Percentiles rank a stretch among this genome's conserved stretches.
phyloP scores from a whole-genome alignment of 2,113 vertebrate species.

The Falco punctatus region DNA sequence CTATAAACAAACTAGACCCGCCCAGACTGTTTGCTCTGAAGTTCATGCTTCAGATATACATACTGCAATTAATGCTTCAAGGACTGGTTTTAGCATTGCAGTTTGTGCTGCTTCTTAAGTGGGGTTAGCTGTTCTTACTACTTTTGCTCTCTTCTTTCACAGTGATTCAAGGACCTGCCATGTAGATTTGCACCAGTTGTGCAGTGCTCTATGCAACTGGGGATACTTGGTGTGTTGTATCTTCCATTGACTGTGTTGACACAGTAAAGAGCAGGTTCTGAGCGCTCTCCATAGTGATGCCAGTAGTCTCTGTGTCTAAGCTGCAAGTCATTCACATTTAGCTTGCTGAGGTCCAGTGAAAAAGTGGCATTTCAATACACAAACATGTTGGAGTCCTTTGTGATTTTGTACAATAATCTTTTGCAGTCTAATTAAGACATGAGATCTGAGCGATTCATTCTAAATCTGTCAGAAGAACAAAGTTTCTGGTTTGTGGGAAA shows the following conservation, averaged over 20 bases:
- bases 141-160: background rate
- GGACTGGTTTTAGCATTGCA: background rate
- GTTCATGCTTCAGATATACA: background rate
- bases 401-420: background rate
- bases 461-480: background rate
- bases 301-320: background rate
- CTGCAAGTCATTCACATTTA: rapidly evolving
- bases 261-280: background rate
- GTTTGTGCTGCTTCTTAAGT: background rate
- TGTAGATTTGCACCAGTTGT: rapidly evolving
- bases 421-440: background rate
- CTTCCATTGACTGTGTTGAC: background rate
- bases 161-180: background rate
- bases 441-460: background rate
- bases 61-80: background rate
- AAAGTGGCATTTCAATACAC: background rate
- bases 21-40: background rate
- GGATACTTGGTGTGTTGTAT: background rate
- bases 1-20: background rate
- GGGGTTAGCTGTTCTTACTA: background rate
- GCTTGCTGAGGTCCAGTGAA: background rate
- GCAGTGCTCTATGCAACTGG: background rate
- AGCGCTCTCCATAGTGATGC: background rate
- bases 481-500: background rate
- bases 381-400: background rate